phyloP scores from a whole-genome alignment of 1,140 invertebrate species.

The Caerostris extrusa region DNA sequence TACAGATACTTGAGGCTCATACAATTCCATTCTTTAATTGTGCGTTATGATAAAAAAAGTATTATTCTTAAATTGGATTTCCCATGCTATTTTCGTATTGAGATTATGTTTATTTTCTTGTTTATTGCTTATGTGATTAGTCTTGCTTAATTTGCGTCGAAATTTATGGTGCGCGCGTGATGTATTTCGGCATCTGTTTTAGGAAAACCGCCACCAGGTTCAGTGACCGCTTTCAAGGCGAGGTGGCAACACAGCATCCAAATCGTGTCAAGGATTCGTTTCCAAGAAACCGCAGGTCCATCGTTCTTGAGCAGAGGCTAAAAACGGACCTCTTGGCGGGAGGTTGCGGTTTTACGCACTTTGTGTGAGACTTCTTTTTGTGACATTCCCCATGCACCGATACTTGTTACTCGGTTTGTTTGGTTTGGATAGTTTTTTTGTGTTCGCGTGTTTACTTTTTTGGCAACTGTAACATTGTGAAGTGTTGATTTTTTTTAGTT shows the following conservation, averaged over 20 bases:
- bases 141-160: too few species aligned
- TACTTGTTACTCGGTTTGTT: too few species aligned
- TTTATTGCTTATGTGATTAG: too few species aligned
- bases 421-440: not conserved
- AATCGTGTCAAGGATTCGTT: conserved; percentile 28
- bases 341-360: not conserved
- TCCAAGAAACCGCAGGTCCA: not conserved
- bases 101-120: too few species aligned
- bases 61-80: too few species aligned
- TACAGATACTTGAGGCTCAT: too few species aligned
- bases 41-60: too few species aligned
- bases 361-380: not conserved
- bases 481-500: too few species aligned
- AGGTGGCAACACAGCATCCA: not conserved
- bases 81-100: too few species aligned
- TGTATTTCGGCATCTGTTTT: not conserved
- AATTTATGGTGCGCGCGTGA: not conserved
- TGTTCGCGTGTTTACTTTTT: not conserved
- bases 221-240: conserved; percentile 14
- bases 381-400: too few species aligned
- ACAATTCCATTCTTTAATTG: too few species aligned
- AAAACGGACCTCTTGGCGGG: not conserved
- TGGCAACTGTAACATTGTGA: not conserved
- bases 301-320: not conserved
- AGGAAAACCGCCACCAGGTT: not conserved